Evolutionary conservation across 2,113 vertebrate species (phyloP).

Genomic region (Eubucco bourcierii): DNA sequence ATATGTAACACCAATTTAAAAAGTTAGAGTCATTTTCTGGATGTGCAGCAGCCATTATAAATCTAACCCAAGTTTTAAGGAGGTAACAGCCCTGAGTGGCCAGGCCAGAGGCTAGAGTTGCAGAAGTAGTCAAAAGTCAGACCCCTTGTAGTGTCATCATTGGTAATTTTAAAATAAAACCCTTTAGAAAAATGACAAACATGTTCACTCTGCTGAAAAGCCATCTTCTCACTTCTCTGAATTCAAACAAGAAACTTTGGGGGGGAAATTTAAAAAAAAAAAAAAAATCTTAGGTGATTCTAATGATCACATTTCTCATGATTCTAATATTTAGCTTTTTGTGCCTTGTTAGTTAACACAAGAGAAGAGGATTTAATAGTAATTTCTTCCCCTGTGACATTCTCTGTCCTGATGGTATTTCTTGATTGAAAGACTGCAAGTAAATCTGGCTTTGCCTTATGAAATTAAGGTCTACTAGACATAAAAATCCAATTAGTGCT

Average conservation of each 20-base stretch:
- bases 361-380: not conserved
- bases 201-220: not conserved
- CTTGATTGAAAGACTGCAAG: conserved; percentile 9
- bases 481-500: conserved; percentile 28
- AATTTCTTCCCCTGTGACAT: not conserved
- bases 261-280: not conserved
- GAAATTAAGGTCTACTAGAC: conserved; percentile 25
- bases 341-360: not conserved
- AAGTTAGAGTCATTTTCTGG: not conserved
- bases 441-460: conserved; percentile 16
- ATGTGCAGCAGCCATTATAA: not conserved
- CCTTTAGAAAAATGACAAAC: not conserved
- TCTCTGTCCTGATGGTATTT: not conserved
- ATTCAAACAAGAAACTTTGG: not conserved
- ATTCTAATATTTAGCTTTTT: not conserved
- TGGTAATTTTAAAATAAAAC: not conserved
- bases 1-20: not conserved
- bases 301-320: not conserved
- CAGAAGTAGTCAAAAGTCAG: not conserved
- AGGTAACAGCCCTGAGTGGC: not conserved
- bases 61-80: not conserved
- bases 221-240: not conserved
- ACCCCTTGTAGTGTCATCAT: not conserved
- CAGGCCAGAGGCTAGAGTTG: not conserved
- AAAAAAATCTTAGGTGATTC: not conserved